Conservation (phyloP, 2,113 vertebrate species). For the Xyliphius kryptos region DNA sequence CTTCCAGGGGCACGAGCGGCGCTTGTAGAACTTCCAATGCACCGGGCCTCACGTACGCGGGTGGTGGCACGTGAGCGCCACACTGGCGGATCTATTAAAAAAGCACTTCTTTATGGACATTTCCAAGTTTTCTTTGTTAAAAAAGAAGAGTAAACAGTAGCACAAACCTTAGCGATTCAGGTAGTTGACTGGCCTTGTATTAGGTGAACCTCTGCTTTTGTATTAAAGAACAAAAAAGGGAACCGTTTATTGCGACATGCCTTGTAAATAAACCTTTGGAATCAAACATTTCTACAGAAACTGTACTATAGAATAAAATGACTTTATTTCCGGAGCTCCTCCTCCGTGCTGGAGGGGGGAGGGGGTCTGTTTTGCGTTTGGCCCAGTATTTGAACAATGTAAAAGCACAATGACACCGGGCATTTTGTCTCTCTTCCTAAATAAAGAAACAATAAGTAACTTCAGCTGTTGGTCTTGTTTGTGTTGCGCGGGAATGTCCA, state of each 20-base stretch:
- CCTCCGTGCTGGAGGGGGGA: slow-evolving; percentile 28
- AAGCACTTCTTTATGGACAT: slow-evolving; percentile 69
- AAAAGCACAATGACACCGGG: slow-evolving; percentile 77
- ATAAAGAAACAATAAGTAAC: slow-evolving; percentile 62
- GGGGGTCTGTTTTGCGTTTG: slow-evolving; percentile 3
- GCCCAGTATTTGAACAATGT: slow-evolving; percentile 67
- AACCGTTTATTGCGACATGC: slow-evolving; percentile 52
- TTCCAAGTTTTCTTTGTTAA: slow-evolving; percentile 46
- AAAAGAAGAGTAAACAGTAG: slow-evolving; percentile 58
- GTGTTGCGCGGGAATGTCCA: background rate
- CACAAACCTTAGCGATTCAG: slow-evolving; percentile 75
- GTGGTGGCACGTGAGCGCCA: slow-evolving; percentile 57
- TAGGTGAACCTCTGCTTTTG: slow-evolving; percentile 69
- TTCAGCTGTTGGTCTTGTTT: slow-evolving; percentile 41
- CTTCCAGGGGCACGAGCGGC: slow-evolving; percentile 17
- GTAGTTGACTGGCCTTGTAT: slow-evolving; percentile 75
- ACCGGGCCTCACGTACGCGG: slow-evolving; percentile 48
- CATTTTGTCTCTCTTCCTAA: slow-evolving; percentile 73
- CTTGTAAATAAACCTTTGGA: slow-evolving; percentile 74
- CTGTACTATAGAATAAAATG: slow-evolving; percentile 59
- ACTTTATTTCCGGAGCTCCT: slow-evolving; percentile 57
- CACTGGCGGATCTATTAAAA: slow-evolving; percentile 55
- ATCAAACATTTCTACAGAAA: slow-evolving; percentile 68
- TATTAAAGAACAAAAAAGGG: slow-evolving; percentile 51
- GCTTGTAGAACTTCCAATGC: slow-evolving; percentile 40